Conservation (phyloP, 1,140 invertebrate genomes). For the Globodera ellingtonae region DNA sequence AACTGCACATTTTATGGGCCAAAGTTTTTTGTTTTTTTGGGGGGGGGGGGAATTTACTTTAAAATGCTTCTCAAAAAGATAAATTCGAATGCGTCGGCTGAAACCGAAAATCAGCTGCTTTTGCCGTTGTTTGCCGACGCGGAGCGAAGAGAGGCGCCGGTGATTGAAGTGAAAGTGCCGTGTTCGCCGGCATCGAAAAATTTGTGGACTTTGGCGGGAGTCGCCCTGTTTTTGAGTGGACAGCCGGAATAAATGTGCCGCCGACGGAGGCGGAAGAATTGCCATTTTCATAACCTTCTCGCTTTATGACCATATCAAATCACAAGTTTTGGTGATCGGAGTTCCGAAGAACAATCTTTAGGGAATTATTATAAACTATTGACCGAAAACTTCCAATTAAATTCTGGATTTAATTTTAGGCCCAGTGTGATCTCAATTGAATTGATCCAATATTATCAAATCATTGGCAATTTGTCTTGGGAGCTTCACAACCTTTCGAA, state of each 20-base stretch:
- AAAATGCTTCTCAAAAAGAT: not conserved
- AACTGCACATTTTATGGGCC: constrained; percentile 72
- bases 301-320: too few relatives aligned
- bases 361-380: too few relatives aligned
- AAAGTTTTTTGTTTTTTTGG: not conserved
- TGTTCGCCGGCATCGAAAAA: constrained; percentile 20
- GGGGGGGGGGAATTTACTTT: not conserved
- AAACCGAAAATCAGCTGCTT: constrained; percentile 8
- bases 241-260: not conserved
- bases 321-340: too few relatives aligned
- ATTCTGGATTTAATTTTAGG: too few relatives aligned
- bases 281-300: too few relatives aligned
- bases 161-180: constrained; percentile 30
- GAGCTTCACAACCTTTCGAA: too few relatives aligned
- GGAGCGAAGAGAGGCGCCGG: constrained; percentile 26
- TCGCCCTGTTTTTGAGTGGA: constrained; percentile 29
- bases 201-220: constrained; percentile 32
- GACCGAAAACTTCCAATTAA: too few relatives aligned
- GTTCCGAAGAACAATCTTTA: too few relatives aligned
- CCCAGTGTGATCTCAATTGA: too few relatives aligned
- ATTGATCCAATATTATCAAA: too few relatives aligned
- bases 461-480: too few relatives aligned
- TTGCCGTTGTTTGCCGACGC: constrained; percentile 35
- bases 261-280: too few relatives aligned
- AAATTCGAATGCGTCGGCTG: not conserved